Percentiles rank a stretch among this genome's conserved stretches.
Evolutionary conservation across 92 coral and sea anemone genomes (phyloP).

Genomic region (Actinostola sp.): DNA sequence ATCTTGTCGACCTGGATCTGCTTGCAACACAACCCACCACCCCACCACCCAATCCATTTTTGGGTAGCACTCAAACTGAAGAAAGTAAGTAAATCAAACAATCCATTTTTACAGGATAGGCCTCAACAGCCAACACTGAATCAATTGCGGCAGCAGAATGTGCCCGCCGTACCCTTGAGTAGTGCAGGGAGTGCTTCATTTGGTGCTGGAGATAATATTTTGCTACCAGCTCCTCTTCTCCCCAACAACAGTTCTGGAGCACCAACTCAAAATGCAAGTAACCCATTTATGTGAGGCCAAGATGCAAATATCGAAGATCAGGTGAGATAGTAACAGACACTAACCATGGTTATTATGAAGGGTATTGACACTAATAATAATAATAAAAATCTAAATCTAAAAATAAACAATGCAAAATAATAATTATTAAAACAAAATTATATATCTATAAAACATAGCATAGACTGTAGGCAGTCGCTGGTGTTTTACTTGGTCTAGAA

Average conservation of each 20-base stretch:
- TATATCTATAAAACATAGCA: too few relatives aligned
- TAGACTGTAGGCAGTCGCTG: too few relatives aligned
- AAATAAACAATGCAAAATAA: too few relatives aligned
- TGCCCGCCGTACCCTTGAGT: constrained; percentile 28
- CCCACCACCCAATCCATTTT: constrained; percentile 83
- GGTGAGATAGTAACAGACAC: too few relatives aligned
- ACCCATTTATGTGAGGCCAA: constrained; percentile 73
- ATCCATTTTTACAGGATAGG: constrained; percentile 92
- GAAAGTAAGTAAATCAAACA: constrained; percentile 70
- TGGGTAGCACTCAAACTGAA: constrained; percentile 67
- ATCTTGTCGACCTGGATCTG: constrained; percentile 83
- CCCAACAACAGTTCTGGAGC: constrained; percentile 70
- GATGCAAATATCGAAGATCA: neutral
- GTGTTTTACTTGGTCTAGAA: too few relatives aligned
- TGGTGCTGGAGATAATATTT: constrained; percentile 61
- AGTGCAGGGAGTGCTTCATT: constrained; percentile 23
- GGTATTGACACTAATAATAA: too few relatives aligned
- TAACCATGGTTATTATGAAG: too few relatives aligned
- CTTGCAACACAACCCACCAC: constrained; percentile 73
- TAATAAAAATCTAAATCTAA: too few relatives aligned
- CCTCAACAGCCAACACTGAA: constrained; percentile 95
- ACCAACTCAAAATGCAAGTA: constrained; percentile 54
- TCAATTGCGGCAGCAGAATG: constrained; percentile 77
- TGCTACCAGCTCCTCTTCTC: constrained; percentile 91
- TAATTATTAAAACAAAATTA: too few relatives aligned